A percentile compares a stretch with the other conserved stretches of the same genome.
These are phyloP conservation scores for Rhimphoctona megacephalus DNA, from an alignment of 2,888 invertebrate species.

Conservation along the genomic window DNA sequence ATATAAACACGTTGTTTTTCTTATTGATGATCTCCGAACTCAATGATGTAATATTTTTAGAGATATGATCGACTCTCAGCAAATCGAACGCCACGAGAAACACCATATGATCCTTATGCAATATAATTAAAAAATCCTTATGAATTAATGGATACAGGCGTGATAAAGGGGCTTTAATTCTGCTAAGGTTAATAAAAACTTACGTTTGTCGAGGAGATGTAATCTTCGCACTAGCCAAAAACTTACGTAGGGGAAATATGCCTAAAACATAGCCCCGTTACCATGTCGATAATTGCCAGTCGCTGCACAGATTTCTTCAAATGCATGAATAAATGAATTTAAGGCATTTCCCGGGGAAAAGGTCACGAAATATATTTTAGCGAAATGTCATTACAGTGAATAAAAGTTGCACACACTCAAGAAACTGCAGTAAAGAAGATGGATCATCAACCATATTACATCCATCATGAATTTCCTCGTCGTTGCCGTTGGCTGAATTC, in stretches of 20 bases:
- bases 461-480: conserved; percentile 15
- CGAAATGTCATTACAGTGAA: conserved; percentile 49
- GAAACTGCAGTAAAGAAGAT: background rate
- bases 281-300: background rate
- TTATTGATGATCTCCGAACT: too few species aligned
- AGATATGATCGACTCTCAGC: too few species aligned
- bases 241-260: background rate
- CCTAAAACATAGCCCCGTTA: background rate
- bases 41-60: too few species aligned
- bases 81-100: too few species aligned
- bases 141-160: too few species aligned
- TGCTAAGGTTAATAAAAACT: background rate
- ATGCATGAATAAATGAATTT: conserved; percentile 34
- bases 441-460: conserved; percentile 20
- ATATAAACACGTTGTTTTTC: too few species aligned
- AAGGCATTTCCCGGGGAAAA: conserved; percentile 1
- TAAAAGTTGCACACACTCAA: conserved; percentile 8
- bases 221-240: background rate
- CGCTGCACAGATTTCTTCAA: background rate
- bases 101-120: too few species aligned
- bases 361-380: conserved; percentile 23
- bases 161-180: too few species aligned
- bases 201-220: background rate
- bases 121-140: too few species aligned
- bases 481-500: conserved; percentile 2